Evolutionary conservation across 2,113 vertebrate species (phyloP).

Genomic region (Leptodactylus fuscus): DNA sequence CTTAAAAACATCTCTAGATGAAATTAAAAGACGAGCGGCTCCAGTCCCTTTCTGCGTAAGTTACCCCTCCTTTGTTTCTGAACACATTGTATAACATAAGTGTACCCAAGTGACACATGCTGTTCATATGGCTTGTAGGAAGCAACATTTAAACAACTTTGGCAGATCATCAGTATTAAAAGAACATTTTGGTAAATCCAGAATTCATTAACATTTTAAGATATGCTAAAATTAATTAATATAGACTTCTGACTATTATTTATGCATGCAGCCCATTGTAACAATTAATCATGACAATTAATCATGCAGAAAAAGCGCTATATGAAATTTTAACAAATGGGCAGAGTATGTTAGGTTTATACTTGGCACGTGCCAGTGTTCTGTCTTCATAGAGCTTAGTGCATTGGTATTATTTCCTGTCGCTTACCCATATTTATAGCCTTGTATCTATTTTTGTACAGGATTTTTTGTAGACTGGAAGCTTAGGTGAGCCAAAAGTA

Average conservation of each 20-base stretch:
- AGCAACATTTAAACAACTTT: conserved; percentile 57
- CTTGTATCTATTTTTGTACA: not conserved
- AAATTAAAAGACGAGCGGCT: not conserved
- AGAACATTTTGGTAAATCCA: conserved; percentile 50
- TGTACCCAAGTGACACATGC: conserved; percentile 55
- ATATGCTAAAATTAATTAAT: conserved; percentile 53
- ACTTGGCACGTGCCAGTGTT: not conserved
- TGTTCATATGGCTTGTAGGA: conserved; percentile 55
- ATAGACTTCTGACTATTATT: conserved; percentile 37
- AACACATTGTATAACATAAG: conserved; percentile 54
- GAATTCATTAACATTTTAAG: conserved; percentile 56
- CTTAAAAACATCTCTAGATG: not conserved
- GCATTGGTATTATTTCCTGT: not conserved
- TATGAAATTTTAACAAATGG: conserved; percentile 16
- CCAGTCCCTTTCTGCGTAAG: not conserved
- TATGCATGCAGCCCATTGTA: conserved; percentile 31
- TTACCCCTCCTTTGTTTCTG: conserved; percentile 15
- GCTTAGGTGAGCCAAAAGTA: no score
- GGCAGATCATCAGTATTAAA: conserved; percentile 51
- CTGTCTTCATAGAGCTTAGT: not conserved
- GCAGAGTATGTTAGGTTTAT: not conserved
- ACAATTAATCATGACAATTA: conserved; percentile 30
- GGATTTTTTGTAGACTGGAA: not conserved
- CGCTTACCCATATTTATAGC: not conserved
- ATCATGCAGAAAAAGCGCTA: conserved; percentile 17